phyloP scores from a whole-genome alignment of 2,113 vertebrate species.

The Odontophorus gujanensis region DNA sequence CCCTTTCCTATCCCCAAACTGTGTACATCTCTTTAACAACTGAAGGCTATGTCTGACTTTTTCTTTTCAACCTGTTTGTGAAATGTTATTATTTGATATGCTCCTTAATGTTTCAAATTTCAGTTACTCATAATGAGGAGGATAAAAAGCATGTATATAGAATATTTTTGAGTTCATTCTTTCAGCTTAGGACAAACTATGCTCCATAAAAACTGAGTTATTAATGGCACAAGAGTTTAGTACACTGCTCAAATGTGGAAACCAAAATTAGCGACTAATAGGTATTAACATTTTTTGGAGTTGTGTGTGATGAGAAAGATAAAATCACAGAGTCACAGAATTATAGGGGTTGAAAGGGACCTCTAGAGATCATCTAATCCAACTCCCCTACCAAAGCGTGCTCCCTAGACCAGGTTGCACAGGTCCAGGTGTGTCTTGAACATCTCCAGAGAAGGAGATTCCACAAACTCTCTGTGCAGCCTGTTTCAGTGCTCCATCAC shows the following conservation, averaged over 20 bases:
- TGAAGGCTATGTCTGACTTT: too few species aligned
- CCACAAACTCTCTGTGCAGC: too few species aligned
- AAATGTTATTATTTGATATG: fast-evolving
- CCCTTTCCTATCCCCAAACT: too few species aligned
- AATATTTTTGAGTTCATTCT: not conserved
- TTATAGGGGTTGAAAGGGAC: too few species aligned
- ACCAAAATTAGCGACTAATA: not conserved
- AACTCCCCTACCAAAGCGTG: too few species aligned
- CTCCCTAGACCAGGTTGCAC: too few species aligned
- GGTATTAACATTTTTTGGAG: constrained; percentile 14
- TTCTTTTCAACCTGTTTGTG: not conserved
- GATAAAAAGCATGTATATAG: not conserved
- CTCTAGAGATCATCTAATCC: too few species aligned
- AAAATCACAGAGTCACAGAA: too few species aligned
- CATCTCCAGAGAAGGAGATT: too few species aligned
- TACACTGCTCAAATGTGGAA: not conserved
- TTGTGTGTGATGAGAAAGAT: not conserved
- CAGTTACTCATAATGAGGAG: not conserved
- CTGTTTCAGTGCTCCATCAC: too few species aligned
- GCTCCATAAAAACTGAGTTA: not conserved
- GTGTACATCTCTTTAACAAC: too few species aligned
- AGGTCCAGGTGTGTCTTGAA: too few species aligned
- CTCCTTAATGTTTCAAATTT: not conserved
- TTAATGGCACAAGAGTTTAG: not conserved
- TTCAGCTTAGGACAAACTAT: not conserved